Percentiles rank a stretch among this genome's conserved stretches.
Evolutionary conservation across 2,797 vertebrate genomes (phyloP).

Genomic region (Spinus pinus): DNA sequence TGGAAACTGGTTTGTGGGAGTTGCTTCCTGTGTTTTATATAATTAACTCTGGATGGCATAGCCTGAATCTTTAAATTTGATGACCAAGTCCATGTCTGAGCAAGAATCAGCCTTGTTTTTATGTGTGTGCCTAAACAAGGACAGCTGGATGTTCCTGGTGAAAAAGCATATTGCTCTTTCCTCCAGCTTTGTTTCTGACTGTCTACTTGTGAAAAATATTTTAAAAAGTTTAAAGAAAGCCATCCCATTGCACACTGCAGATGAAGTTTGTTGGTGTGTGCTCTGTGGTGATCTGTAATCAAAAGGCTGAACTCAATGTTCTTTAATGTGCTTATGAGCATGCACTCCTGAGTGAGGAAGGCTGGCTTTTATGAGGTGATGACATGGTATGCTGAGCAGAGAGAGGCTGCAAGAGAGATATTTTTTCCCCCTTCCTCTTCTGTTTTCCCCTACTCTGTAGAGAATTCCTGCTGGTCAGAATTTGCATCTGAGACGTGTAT

Average conservation of each 20-base stretch:
- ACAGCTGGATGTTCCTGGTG: not conserved
- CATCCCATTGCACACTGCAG: not conserved
- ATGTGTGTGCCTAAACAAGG: not conserved
- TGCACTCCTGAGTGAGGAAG: not conserved
- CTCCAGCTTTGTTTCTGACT: not conserved
- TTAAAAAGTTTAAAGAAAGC: not conserved
- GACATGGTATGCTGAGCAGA: not conserved
- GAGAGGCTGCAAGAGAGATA: not conserved
- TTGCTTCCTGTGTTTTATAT: not conserved
- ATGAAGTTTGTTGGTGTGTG: not conserved
- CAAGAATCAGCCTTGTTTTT: not conserved
- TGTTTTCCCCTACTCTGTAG: not conserved
- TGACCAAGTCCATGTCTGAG: not conserved
- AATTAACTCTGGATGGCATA: not conserved
- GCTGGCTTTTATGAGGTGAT: not conserved
- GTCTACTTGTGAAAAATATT: not conserved
- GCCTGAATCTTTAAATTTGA: not conserved
- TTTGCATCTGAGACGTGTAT: accelerated
- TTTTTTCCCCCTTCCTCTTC: not conserved
- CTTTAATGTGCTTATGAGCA: not conserved
- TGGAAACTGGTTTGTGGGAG: not conserved
- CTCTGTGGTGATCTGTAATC: not conserved
- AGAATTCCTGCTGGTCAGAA: not conserved
- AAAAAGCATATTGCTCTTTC: not conserved
- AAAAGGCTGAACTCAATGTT: not conserved